phyloP scores from a whole-genome alignment of 2,797 vertebrate genomes.

The Onychomys torridus region DNA sequence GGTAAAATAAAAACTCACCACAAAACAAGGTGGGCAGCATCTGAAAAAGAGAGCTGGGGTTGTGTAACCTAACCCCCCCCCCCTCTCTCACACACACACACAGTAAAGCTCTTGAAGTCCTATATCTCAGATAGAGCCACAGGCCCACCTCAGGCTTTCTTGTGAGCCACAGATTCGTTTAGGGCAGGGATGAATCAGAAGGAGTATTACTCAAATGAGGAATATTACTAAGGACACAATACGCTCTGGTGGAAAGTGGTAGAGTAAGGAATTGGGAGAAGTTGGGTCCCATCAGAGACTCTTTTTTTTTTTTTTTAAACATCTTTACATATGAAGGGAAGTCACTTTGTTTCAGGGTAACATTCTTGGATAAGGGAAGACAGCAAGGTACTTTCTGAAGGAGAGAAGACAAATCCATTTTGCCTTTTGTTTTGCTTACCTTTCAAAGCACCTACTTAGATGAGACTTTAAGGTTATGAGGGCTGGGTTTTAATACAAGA shows the following conservation, averaged over 20 bases:
- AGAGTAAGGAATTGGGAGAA: neutral
- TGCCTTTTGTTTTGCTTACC: neutral
- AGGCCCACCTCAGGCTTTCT: neutral
- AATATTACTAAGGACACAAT: neutral
- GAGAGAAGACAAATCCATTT: slow-evolving; percentile 11
- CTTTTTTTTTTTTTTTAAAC: neutral
- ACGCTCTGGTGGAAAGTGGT: neutral
- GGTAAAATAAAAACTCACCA: neutral
- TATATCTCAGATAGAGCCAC: neutral
- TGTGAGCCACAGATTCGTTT: neutral
- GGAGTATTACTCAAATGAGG: neutral
- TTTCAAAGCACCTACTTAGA: slow-evolving; percentile 19
- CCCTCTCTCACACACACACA: neutral
- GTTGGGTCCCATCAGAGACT: neutral
- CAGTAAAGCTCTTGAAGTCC: neutral
- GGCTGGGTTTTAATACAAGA: neutral
- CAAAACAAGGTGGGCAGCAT: neutral
- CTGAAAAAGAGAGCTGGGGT: neutral
- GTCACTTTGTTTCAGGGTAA: slow-evolving; percentile 3
- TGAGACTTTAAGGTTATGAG: neutral
- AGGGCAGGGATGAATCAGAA: neutral
- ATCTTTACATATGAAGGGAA: neutral
- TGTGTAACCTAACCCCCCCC: too few relatives aligned
- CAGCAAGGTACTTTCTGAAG: neutral
- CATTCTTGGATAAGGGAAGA: neutral